These are phyloP conservation scores for Cyprinodon diabolis DNA, from an alignment of 2,797 vertebrate genomes.

Conservation along the genomic window DNA sequence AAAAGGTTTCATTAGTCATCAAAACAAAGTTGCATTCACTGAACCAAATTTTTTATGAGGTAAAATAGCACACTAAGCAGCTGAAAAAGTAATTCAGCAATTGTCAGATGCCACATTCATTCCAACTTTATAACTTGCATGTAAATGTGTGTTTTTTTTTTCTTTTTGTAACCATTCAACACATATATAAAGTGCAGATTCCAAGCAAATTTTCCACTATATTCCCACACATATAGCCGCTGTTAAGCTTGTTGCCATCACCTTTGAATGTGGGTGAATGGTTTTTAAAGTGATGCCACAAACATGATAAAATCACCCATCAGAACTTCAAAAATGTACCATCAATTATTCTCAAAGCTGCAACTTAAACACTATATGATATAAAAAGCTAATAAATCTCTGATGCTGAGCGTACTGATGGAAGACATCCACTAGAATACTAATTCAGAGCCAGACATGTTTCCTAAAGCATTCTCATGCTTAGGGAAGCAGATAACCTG, in stretches of 20 bases:
- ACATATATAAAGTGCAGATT: slow-evolving; percentile 4
- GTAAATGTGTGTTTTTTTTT: too few relatives aligned
- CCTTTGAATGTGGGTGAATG: slow-evolving; percentile 40
- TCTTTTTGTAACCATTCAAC: slow-evolving; percentile 13
- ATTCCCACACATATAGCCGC: slow-evolving; percentile 19
- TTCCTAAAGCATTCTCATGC: slow-evolving; percentile 37
- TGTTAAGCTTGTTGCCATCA: slow-evolving; percentile 51
- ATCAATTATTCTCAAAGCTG: slow-evolving; percentile 70
- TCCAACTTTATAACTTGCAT: slow-evolving; percentile 8
- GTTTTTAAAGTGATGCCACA: slow-evolving; percentile 47
- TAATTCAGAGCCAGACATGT: slow-evolving; percentile 43
- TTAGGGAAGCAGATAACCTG: slow-evolving; percentile 40
- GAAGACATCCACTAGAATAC: slow-evolving; percentile 53
- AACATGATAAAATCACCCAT: slow-evolving; percentile 50
- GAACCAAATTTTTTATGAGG: slow-evolving; percentile 16
- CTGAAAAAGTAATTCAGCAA: slow-evolving; percentile 13
- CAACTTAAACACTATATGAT: slow-evolving; percentile 60
- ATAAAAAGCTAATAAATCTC: slow-evolving; percentile 60
- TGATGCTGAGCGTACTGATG: slow-evolving; percentile 45
- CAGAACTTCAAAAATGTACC: slow-evolving; percentile 67
- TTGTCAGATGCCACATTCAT: neutral
- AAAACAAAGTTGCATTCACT: slow-evolving; percentile 13
- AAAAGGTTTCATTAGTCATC: slow-evolving; percentile 20
- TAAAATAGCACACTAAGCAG: slow-evolving; percentile 5
- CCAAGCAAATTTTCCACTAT: slow-evolving; percentile 21